Conservation (phyloP, 1,140 invertebrate species). For the Wasmannia auropunctata region DNA sequence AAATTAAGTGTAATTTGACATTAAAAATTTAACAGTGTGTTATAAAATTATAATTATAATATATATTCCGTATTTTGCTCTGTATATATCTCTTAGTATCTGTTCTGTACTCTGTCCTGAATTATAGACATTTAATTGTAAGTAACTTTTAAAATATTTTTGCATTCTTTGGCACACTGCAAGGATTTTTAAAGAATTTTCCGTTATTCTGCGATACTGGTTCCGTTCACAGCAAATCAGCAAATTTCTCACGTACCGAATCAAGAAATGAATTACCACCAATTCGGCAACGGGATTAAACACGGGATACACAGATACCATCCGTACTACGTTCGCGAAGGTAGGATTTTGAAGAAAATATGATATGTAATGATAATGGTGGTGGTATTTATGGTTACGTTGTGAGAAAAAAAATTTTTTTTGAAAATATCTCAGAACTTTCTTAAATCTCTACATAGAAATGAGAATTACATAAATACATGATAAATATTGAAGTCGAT, state of each 20-base stretch:
- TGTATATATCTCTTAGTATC: not conserved
- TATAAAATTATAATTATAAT: not conserved
- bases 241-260: slow-evolving; percentile 9
- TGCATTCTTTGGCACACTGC: not conserved
- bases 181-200: not conserved
- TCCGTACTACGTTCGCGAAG: not conserved
- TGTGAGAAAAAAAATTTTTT: not conserved
- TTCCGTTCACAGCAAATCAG: slow-evolving; percentile 26
- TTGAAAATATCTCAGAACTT: not conserved
- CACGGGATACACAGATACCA: not conserved
- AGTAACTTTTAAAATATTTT: not conserved
- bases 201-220: slow-evolving; percentile 7
- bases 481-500: not conserved
- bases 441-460: not conserved
- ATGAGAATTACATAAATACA: not conserved
- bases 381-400: not conserved
- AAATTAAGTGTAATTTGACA: too few relatives aligned
- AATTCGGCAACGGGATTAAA: not conserved
- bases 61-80: too few relatives aligned
- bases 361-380: slow-evolving; percentile 13
- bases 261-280: slow-evolving; percentile 6
- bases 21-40: too few relatives aligned
- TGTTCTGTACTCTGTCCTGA: not conserved
- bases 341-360: slow-evolving; percentile 11
- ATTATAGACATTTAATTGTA: slow-evolving; percentile 12